Percentiles rank a stretch among this genome's conserved stretches.
Evolutionary conservation across 2,113 vertebrate genomes (phyloP).

Genomic region (Progne subis): DNA sequence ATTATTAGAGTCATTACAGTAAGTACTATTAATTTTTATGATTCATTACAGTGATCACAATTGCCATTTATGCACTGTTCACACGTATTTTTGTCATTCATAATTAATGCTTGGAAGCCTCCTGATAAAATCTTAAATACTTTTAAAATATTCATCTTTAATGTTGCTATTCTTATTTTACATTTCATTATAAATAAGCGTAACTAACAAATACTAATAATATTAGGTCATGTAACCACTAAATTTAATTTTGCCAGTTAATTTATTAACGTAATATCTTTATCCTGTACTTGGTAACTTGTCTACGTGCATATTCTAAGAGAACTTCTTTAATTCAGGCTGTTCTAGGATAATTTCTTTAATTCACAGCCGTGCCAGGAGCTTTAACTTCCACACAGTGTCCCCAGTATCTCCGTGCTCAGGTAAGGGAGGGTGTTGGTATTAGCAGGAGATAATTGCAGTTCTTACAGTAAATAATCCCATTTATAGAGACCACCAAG

Average conservation of each 20-base stretch:
- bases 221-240: background rate
- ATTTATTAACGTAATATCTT: background rate
- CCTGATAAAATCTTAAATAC: background rate
- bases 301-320: background rate
- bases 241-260: background rate
- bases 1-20: background rate
- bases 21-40: background rate
- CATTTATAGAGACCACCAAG: background rate
- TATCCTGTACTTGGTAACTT: fast-evolving
- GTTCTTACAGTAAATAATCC: background rate
- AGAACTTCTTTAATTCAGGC: background rate
- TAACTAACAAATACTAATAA: background rate
- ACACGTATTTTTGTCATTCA: background rate
- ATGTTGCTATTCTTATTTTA: background rate
- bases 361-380: background rate
- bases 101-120: background rate
- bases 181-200: background rate
- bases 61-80: background rate
- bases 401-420: background rate
- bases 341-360: background rate
- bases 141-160: background rate
- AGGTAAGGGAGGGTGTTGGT: background rate
- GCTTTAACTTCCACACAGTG: fast-evolving
- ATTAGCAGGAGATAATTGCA: background rate
- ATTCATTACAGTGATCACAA: background rate